These are phyloP conservation scores for Yasuhikotakia modesta DNA, from an alignment of 2,797 vertebrate species.

Conservation along the genomic window DNA sequence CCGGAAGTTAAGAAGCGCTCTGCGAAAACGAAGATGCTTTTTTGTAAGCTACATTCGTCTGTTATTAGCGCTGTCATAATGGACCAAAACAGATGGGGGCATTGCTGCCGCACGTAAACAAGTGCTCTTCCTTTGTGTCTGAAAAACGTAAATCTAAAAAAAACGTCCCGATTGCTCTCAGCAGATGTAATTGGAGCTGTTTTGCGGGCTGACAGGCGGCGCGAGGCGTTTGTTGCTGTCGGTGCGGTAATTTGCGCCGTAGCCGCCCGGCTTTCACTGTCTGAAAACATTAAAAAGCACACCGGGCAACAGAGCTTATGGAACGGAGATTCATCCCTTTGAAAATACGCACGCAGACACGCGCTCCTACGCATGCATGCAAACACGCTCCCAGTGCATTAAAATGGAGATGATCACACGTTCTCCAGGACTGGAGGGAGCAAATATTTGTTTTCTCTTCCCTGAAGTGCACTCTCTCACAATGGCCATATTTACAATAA, in stretches of 20 bases:
- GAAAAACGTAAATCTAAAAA: slow-evolving; percentile 56
- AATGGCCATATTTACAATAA: slow-evolving; percentile 83
- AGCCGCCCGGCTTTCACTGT: slow-evolving; percentile 75
- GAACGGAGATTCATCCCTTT: slow-evolving; percentile 47
- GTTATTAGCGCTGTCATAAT: slow-evolving; percentile 54
- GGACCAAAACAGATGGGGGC: slow-evolving; percentile 47
- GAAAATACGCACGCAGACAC: slow-evolving; percentile 35
- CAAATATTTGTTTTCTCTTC: slow-evolving; percentile 83
- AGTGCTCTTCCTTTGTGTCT: slow-evolving; percentile 56
- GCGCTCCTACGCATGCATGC: slow-evolving; percentile 64
- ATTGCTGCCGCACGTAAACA: slow-evolving; percentile 63
- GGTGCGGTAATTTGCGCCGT: slow-evolving; percentile 68
- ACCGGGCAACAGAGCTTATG: slow-evolving; percentile 39
- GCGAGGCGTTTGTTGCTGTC: slow-evolving; percentile 51
- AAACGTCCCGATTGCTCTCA: slow-evolving; percentile 73
- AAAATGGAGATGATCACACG: slow-evolving; percentile 82
- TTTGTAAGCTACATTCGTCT: slow-evolving; percentile 58
- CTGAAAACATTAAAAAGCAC: slow-evolving; percentile 74
- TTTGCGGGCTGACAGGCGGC: slow-evolving; percentile 61
- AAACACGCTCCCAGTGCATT: slow-evolving; percentile 77
- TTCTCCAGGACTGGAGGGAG: slow-evolving; percentile 73
- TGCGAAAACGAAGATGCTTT: slow-evolving; percentile 53
- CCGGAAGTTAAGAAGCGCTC: slow-evolving; percentile 63
- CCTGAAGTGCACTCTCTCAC: slow-evolving; percentile 80
- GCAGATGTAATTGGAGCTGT: slow-evolving; percentile 69